These are phyloP conservation scores for Machimus atricapillus DNA, from an alignment of 2,888 invertebrate species.

Conservation along the genomic window DNA sequence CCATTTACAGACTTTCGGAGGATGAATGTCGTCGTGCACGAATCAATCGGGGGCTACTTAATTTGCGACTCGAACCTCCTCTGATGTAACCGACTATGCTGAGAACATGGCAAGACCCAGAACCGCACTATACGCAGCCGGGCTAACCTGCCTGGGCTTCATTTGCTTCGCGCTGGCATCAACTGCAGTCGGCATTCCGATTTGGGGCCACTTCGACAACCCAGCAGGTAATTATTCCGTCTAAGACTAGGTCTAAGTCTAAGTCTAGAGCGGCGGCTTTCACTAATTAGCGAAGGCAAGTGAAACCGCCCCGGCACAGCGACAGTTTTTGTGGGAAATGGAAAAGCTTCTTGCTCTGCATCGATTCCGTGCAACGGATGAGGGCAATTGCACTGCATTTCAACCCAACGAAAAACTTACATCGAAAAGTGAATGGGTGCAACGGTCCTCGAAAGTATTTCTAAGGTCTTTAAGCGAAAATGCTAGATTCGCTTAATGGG, in stretches of 20 bases:
- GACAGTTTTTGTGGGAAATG: background rate
- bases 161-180: constrained; percentile 83
- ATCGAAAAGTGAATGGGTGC: background rate
- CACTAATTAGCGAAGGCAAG: background rate
- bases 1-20: constrained; percentile 8
- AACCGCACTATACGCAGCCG: constrained; percentile 61
- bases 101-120: constrained; percentile 59
- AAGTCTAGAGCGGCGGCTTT: background rate
- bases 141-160: constrained; percentile 68
- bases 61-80: background rate
- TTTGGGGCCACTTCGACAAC: constrained; percentile 83
- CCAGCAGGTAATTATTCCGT: constrained; percentile 63
- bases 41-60: background rate
- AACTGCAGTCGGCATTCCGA: constrained; percentile 81
- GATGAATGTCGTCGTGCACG: background rate
- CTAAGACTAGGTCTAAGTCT: background rate
- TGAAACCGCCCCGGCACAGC: background rate
- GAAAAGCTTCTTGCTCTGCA: background rate
- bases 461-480: background rate
- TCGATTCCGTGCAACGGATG: background rate
- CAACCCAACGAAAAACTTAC: background rate
- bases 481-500: background rate
- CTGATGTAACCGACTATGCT: constrained; percentile 44
- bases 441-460: background rate
- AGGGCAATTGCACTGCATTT: background rate